Evolutionary conservation across 2,888 invertebrate genomes (phyloP).

Genomic region (Watsonalla cultraria): DNA sequence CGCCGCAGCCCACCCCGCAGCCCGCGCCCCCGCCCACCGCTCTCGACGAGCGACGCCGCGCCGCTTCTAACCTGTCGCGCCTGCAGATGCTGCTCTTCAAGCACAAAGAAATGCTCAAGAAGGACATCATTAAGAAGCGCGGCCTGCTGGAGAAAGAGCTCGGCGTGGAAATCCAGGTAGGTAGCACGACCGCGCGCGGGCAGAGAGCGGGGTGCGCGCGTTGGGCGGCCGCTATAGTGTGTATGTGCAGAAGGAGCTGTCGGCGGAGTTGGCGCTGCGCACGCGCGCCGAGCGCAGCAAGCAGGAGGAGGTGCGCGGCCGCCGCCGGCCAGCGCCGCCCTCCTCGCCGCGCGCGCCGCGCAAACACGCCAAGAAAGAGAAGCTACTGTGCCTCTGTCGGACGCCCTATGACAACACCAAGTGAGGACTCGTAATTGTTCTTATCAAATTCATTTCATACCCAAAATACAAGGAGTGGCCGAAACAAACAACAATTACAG

Average conservation of each 20-base stretch:
- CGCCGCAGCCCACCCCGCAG: constrained; percentile 7
- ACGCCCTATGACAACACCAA: constrained; percentile 97
- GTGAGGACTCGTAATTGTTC: constrained; percentile 64
- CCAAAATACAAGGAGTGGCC: too few species aligned
- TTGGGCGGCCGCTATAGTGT: not conserved
- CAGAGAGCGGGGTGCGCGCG: not conserved
- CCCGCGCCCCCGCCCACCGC: constrained; percentile 27
- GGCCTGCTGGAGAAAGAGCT: constrained; percentile 93
- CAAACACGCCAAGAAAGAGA: constrained; percentile 82
- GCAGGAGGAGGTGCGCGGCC: constrained; percentile 82
- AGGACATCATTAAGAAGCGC: constrained; percentile 94
- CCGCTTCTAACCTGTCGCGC: constrained; percentile 76
- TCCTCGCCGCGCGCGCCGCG: constrained; percentile 35
- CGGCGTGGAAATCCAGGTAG: constrained; percentile 91
- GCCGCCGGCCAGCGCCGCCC: constrained; percentile 44
- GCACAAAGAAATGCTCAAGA: constrained; percentile 95
- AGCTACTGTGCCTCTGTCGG: constrained; percentile 93
- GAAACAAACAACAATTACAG: too few species aligned
- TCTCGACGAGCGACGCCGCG: constrained; percentile 73
- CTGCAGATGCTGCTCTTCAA: constrained; percentile 88
- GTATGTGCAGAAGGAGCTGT: constrained; percentile 82
- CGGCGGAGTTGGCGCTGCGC: constrained; percentile 83
- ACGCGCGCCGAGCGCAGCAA: constrained; percentile 85
- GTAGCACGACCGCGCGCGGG: not conserved
- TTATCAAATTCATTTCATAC: constrained; percentile 2